Evolutionary conservation across 2,888 invertebrate species (phyloP), one percentile per base, ranked within the genome.

Genomic region (Syritta pipiens): DNA sequence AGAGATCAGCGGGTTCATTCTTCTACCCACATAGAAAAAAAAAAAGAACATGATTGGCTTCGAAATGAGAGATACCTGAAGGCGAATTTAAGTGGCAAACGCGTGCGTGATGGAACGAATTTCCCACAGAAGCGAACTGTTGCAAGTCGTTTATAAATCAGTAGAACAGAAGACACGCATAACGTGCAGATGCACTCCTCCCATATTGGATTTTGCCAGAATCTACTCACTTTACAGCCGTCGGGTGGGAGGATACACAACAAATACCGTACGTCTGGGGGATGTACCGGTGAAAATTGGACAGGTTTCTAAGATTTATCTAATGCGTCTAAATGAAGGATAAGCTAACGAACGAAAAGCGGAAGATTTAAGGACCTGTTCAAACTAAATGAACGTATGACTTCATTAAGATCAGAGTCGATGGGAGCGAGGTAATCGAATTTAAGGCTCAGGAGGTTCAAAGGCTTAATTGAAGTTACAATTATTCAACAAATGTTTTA

Each of bases 101-200:
- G 42, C n/a, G 30, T 20, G 9, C 19, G 26, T 67, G 28, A 55
- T 67, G 20, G 22, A 55, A 48, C 20, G 32, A 14, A 46, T 57
- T 55, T 28, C 22, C 49, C 55, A 12, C 20, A 24, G 17, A 32
- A 30, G 24, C 26, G 19, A 30, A 20, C 30, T 12, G 3, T 30
- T 32, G 30, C 20, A 14, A 51, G 9, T 14, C 28, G 19, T 32
- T 46, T 59, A 46, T 59, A 32, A 24, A 59, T 59, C 59, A 59
- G 22, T 44, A 26, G 17, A 48, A 12, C 49, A 49, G 35, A 49
- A 49, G 59, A 51, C n/a, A 24, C 19, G 26, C 51, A 53, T 46
- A 28, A 53, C 37, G 48, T 28, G 26, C 37, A 48, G 65, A 55
- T 46, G 7, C 12, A 55, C 69, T 37, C 60, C 53, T 22, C 51